These are phyloP conservation scores for Microcebus tavaratra DNA, from an alignment of 2,113 vertebrate genomes.

Conservation along the genomic window DNA sequence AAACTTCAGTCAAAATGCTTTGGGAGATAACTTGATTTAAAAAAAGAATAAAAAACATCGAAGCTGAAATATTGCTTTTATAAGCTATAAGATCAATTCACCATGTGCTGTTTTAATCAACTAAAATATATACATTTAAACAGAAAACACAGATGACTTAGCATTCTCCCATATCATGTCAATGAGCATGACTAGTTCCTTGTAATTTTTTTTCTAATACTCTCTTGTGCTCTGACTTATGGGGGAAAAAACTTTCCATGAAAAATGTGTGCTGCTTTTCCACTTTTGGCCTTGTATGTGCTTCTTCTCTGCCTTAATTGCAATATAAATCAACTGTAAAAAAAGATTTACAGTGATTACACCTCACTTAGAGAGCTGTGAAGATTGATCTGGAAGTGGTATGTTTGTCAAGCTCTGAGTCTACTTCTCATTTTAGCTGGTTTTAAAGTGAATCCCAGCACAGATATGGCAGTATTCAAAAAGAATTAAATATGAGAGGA, in stretches of 20 bases:
- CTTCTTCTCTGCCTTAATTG: conserved; percentile 68
- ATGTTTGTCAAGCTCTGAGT: conserved; percentile 23
- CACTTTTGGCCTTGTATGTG: conserved; percentile 71
- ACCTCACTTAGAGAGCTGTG: conserved; percentile 69
- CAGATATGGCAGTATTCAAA: neutral
- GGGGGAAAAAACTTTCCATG: conserved; percentile 61
- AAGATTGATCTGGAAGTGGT: conserved; percentile 62
- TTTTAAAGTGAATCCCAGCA: neutral
- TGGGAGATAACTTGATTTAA: conserved; percentile 75
- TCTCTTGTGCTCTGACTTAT: conserved; percentile 58
- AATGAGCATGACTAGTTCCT: conserved; percentile 52
- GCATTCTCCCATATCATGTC: conserved; percentile 4
- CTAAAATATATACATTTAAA: conserved; percentile 73
- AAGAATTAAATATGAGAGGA: neutral
- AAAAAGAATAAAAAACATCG: conserved; percentile 71
- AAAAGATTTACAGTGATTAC: conserved; percentile 70
- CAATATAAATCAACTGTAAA: conserved; percentile 71
- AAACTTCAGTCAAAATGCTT: conserved; percentile 70
- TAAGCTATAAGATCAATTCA: conserved; percentile 67
- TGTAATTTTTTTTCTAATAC: conserved; percentile 18
- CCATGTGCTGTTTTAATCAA: conserved; percentile 73
- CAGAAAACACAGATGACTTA: conserved; percentile 67
- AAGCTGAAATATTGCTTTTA: conserved; percentile 75
- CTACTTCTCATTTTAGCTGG: neutral
- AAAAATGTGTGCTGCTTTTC: conserved; percentile 71